Percentiles rank a stretch among this genome's conserved stretches.
These are phyloP conservation scores for Drosophila niveifrons DNA, from an alignment of 2,888 invertebrate genomes.

Conservation along the genomic window DNA sequence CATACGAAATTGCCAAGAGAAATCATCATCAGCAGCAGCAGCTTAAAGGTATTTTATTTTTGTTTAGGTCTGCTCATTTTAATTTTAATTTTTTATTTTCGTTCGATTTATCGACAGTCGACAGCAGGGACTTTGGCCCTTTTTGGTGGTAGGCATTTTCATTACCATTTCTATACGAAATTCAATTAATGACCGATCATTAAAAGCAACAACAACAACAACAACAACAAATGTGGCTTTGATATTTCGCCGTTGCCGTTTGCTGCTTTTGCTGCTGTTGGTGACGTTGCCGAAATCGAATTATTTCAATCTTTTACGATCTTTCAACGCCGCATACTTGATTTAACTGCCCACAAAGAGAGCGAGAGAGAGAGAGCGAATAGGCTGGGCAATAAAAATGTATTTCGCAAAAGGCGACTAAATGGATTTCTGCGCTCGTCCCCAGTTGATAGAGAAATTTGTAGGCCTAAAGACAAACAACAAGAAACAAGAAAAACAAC, in stretches of 20 bases:
- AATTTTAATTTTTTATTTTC: conserved; percentile 24
- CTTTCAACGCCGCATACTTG: conserved; percentile 58
- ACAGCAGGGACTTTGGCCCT: conserved; percentile 50
- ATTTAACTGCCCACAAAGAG: conserved; percentile 45
- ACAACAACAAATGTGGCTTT: conserved; percentile 60
- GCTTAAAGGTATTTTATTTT: conserved; percentile 27
- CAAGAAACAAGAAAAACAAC: conserved; percentile 22
- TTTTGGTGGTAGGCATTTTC: conserved; percentile 62
- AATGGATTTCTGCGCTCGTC: conserved; percentile 43
- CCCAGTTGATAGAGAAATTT: conserved; percentile 56
- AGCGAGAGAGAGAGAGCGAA: conserved; percentile 9
- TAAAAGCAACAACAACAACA: conserved; percentile 63
- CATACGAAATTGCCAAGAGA: conserved; percentile 55
- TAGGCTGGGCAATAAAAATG: conserved; percentile 48
- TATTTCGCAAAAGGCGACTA: conserved; percentile 50
- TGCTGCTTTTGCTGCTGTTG: conserved; percentile 21
- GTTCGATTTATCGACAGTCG: conserved; percentile 21
- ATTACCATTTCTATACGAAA: conserved; percentile 73
- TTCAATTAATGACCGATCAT: conserved; percentile 84
- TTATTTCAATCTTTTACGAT: conserved; percentile 70
- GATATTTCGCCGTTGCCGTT: conserved; percentile 72
- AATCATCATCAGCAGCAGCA: conserved; percentile 45
- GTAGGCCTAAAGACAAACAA: conserved; percentile 59
- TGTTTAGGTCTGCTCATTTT: conserved; percentile 8
- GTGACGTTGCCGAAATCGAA: conserved; percentile 61